Base-by-base conservation (phyloP, 1,140 invertebrate species). In the Xylocopa sonorina region DNA sequence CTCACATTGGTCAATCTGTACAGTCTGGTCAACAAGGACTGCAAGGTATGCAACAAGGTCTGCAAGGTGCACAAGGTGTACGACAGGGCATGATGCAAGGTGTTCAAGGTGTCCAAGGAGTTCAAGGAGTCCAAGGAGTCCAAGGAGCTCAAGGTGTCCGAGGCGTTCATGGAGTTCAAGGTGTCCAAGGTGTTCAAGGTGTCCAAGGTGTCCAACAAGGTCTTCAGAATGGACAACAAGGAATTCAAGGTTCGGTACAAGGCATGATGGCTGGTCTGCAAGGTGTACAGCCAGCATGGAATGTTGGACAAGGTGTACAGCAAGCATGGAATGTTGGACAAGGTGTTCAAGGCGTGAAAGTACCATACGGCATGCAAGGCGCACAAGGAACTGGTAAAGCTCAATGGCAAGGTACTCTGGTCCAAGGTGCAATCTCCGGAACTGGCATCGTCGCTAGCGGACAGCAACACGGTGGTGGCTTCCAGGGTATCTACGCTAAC, bases 401-500 rank as follows among this genome's bases (percentile, higher is more conserved):
- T 29, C 68, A 48, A 48, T 46, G 24, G 27, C 41, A 46, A 27
- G 72, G 62, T 6, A n/a, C 48, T 12, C 29, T 51, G 9, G 60
- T 79, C 16, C 78, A 83, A n/a, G 55, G 53, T 55, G 80, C 62
- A 68, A 62, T 84, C 29, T 21, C 62, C 75, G 32, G 71, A 68
- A 24, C 64, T 1, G 38, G 32, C 10, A 67, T 85, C n/a, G 75
- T 82, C 21, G 85, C 86, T 32, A 90, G 85, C 29, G 90, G 89
- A 76, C 83, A 83, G 21, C 88, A 84, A 18, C 88, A 90, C 7
- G 83, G 76, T 14, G 84, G 87, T 64, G 89, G 88, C 21, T 89
- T 75, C 74, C 87, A 89, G 34, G 73, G 75, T 5, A 64, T 78
- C 38, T 67, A 84, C 57, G 27, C 46, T 14, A 58, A 84, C 7